A percentile compares a stretch with the other conserved stretches of the same genome.
Evolutionary conservation across 2,797 vertebrate genomes (phyloP).

Genomic region (Enteromius treurensis): DNA sequence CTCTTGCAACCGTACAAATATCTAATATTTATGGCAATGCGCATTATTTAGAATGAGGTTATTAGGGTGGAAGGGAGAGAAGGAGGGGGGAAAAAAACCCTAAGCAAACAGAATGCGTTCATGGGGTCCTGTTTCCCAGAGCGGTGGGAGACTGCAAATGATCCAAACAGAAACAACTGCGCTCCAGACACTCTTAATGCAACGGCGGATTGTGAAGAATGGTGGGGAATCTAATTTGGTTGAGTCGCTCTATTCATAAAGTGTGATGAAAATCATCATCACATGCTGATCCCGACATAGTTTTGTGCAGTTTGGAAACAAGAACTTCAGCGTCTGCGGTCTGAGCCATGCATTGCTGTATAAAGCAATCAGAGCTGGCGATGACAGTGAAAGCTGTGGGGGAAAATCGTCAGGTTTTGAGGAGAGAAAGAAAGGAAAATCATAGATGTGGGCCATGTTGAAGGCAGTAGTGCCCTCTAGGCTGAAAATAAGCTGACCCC

Average conservation of each 20-base stretch:
- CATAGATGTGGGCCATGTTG: constrained; percentile 46
- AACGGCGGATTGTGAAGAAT: constrained; percentile 54
- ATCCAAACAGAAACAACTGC: constrained; percentile 53
- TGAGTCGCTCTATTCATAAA: constrained; percentile 59
- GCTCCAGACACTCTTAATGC: constrained; percentile 53
- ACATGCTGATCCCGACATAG: constrained; percentile 54
- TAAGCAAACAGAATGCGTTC: constrained; percentile 48
- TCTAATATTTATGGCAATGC: constrained; percentile 45
- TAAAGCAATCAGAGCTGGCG: constrained; percentile 34
- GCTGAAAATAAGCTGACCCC: constrained; percentile 62
- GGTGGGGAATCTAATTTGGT: constrained; percentile 58
- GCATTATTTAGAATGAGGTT: constrained; percentile 52
- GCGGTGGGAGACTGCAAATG: constrained; percentile 59
- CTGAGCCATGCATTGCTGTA: constrained; percentile 1
- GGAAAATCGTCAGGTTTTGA: constrained; percentile 11
- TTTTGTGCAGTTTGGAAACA: constrained; percentile 40
- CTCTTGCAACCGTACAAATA: constrained; percentile 41
- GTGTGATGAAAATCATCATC: constrained; percentile 54
- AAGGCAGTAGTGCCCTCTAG: constrained; percentile 72
- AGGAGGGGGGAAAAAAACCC: constrained; percentile 17
- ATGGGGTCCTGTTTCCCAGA: constrained; percentile 32
- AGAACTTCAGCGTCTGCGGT: constrained; percentile 26
- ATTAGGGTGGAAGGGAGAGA: constrained; percentile 41
- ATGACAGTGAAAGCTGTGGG: constrained; percentile 3
- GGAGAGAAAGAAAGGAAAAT: constrained; percentile 34